Evolutionary conservation across 2,888 invertebrate genomes (phyloP), one percentile per base, ranked within the genome.

Genomic region (Drosophila gaucha): DNA sequence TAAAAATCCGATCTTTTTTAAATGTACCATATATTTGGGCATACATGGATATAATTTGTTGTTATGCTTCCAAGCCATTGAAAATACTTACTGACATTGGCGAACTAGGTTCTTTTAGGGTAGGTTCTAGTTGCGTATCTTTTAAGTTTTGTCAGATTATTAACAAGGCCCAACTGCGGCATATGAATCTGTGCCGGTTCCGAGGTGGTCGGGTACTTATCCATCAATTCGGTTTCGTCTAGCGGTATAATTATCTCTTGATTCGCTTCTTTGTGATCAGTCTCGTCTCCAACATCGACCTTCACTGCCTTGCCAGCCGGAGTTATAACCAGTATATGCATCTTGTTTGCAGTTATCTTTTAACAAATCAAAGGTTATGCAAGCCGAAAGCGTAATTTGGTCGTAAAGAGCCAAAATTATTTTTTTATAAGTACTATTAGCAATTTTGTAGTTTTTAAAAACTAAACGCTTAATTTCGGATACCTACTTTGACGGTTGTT

Each of bases 281-380:
- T 8, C 1, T 69, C 80, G 47, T 78, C 78, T 4, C 41, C 26
- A 9, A 78, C 36, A 14, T 80, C 54, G 18, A 84, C 31, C 35
- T 62, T 77, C 1, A 80, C 54, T 6, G 49, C 63, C 39, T 74
- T 70, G 10, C 82, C 86, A 20, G 50, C 57, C 5, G 79, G 79
- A 3, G 77, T 86, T 28, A 83, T 83, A 3, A 86, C 33, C 0
- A 79, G 50, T n/a, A 83, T 64, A 55, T 79, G 72, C 82, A 86
- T 86, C 12, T 22, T 68, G 12, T 6, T 35, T 26, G 3, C 0
- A 1, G 1, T 39, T 24, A 3, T 43, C 4, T 3, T 41, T 9
- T 0, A 51, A 14, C 22, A 51, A 5, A 14, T 43, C 9, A 18
- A 76, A 72, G 18, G 44, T 31, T 14, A 58, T 28, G 22, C 65